phyloP scores from a whole-genome alignment of 2,113 vertebrate genomes.

The Columbina picui region DNA sequence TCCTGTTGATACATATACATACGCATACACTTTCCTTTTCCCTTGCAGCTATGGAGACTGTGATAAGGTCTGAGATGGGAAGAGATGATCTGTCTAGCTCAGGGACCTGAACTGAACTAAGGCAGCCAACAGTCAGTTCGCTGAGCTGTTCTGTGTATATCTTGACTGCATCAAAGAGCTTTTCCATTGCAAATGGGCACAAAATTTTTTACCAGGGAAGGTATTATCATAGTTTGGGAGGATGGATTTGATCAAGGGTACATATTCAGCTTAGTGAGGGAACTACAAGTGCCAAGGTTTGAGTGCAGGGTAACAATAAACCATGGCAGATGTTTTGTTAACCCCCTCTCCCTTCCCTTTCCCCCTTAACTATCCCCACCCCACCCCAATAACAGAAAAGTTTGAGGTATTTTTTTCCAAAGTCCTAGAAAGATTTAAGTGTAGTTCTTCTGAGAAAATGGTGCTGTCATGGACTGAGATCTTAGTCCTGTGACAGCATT shows the following conservation, averaged over 20 bases:
- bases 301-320: too few species aligned
- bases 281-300: too few species aligned
- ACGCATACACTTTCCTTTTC: background rate
- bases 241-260: background rate
- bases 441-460: background rate
- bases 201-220: background rate
- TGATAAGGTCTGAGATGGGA: background rate
- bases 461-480: background rate
- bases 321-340: too few species aligned
- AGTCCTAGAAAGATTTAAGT: background rate
- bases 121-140: background rate
- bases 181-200: background rate
- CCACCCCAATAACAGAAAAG: background rate
- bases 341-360: too few species aligned
- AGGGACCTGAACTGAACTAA: background rate
- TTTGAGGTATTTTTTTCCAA: background rate
- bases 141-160: background rate
- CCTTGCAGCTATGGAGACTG: background rate
- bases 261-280: background rate
- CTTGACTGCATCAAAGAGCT: background rate
- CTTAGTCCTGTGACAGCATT: background rate
- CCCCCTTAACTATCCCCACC: too few species aligned
- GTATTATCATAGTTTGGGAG: background rate
- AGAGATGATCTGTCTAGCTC: background rate
- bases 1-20: rapidly evolving